A percentile compares a stretch with the other conserved stretches of the same genome.
Evolutionary conservation across 2,113 vertebrate species (phyloP).

Genomic region (Syngnathus typhle): DNA sequence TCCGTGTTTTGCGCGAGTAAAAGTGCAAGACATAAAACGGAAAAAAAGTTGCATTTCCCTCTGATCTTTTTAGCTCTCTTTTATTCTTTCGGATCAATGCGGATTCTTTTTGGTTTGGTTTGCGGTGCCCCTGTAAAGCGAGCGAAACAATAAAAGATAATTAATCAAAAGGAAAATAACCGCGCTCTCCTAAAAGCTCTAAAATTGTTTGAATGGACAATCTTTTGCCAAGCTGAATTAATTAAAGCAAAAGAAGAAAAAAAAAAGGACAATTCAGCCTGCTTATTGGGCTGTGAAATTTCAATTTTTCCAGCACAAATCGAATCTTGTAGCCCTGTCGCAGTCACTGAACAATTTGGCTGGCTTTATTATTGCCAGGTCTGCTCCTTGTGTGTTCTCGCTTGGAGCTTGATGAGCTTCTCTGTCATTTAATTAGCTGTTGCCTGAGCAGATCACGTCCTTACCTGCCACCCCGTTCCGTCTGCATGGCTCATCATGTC

Average conservation of each 20-base stretch:
- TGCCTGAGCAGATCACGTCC: slow-evolving; percentile 17
- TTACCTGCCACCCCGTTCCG: slow-evolving; percentile 23
- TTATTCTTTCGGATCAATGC: slow-evolving; percentile 1
- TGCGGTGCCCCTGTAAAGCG: background rate
- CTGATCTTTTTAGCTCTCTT: slow-evolving; percentile 4
- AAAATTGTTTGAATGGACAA: slow-evolving; percentile 3
- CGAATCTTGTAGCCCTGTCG: background rate
- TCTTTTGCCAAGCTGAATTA: slow-evolving; percentile 2
- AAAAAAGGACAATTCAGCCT: background rate
- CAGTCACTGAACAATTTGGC: background rate
- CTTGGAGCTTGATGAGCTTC: slow-evolving; percentile 4
- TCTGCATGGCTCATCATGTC: slow-evolving; percentile 17
- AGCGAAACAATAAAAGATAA: slow-evolving; percentile 3
- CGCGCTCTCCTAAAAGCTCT: background rate
- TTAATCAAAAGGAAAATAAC: background rate
- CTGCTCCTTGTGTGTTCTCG: background rate
- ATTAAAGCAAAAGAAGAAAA: slow-evolving; percentile 2
- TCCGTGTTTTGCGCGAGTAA: slow-evolving; percentile 36
- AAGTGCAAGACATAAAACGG: slow-evolving; percentile 22
- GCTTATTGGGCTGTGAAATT: slow-evolving; percentile 12
- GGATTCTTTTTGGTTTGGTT: background rate
- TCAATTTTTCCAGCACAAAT: background rate
- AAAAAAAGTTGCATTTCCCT: slow-evolving; percentile 9
- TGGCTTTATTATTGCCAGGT: slow-evolving; percentile 5
- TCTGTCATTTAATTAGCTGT: slow-evolving; percentile 33